Conservation (phyloP, 2,888 invertebrate genomes). For the Steromphala cineraria region DNA sequence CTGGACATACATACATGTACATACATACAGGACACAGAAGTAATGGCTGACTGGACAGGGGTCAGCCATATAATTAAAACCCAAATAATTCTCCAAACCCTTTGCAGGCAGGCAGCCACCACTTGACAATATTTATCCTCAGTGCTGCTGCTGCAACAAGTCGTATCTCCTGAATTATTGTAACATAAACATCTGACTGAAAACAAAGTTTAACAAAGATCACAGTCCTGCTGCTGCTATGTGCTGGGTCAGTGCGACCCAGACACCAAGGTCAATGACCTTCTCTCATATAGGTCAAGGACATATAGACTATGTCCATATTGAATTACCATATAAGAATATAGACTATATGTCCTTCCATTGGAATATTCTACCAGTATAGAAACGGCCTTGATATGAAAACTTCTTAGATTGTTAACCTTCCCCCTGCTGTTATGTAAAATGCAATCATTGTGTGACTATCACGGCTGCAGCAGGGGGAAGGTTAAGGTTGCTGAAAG, state of each 20-base stretch:
- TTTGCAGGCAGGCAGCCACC: background rate
- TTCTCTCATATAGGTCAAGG: background rate
- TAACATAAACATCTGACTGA: slow-evolving; percentile 9
- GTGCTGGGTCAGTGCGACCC: background rate
- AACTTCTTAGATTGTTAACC: too few species aligned
- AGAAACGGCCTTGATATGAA: too few species aligned
- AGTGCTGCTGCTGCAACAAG: background rate
- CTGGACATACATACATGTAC: background rate
- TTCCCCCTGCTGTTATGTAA: too few species aligned
- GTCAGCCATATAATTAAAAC: too few species aligned
- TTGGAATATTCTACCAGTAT: too few species aligned
- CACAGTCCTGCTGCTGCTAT: slow-evolving; percentile 18
- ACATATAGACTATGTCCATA: background rate
- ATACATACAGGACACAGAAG: too few species aligned
- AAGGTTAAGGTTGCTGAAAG: too few species aligned
- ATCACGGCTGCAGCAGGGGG: too few species aligned
- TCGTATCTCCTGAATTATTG: background rate
- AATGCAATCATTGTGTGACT: too few species aligned
- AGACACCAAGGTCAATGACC: slow-evolving; percentile 12
- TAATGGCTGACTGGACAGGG: too few species aligned
- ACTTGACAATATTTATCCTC: background rate
- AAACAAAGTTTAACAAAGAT: slow-evolving; percentile 20
- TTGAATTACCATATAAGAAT: background rate
- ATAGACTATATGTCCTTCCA: too few species aligned
- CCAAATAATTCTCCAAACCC: background rate